These are phyloP conservation scores for Mastomys coucha DNA, from an alignment of 2,113 vertebrate genomes.

Conservation along the genomic window DNA sequence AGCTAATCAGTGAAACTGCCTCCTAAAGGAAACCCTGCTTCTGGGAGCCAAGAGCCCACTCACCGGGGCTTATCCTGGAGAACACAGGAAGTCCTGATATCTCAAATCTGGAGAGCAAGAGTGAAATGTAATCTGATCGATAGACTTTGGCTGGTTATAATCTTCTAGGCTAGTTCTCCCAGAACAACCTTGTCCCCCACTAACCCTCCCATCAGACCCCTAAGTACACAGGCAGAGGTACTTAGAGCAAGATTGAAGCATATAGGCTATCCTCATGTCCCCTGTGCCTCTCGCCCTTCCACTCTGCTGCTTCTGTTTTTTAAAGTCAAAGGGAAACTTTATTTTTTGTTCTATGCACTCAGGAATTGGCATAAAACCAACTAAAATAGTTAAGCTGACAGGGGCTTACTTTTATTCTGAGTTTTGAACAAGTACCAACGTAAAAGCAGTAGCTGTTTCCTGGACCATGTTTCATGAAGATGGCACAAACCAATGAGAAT, in stretches of 20 bases:
- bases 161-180: neutral
- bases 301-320: neutral
- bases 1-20: too few relatives aligned
- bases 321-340: neutral
- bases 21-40: neutral
- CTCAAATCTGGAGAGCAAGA: neutral
- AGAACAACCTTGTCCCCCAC: neutral
- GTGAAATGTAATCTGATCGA: accelerated
- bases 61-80: neutral
- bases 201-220: neutral
- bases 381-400: neutral
- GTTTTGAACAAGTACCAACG: neutral
- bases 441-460: neutral
- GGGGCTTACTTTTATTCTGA: neutral
- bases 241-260: too few relatives aligned
- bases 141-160: neutral
- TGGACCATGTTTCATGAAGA: neutral
- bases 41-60: neutral
- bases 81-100: neutral
- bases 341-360: neutral
- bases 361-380: neutral
- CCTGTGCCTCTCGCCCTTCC: neutral
- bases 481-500: neutral
- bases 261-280: neutral
- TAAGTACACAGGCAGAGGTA: neutral